These are phyloP conservation scores for Remorina albescens DNA, from an alignment of 2,797 vertebrate species.

Conservation along the genomic window DNA sequence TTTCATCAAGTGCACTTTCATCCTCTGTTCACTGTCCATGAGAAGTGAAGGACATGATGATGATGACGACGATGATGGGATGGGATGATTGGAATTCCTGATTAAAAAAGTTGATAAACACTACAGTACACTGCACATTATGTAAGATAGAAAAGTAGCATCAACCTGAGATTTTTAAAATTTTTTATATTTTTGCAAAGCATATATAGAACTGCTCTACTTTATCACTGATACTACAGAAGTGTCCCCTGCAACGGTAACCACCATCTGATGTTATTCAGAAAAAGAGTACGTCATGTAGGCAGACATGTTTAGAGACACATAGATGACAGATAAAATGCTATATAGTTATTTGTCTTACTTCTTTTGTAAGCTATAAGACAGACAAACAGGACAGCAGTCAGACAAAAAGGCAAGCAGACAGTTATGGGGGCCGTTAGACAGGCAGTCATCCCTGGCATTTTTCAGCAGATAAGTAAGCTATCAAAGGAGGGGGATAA, in stretches of 20 bases:
- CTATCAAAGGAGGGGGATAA: constrained; percentile 96
- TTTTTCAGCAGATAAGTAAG: constrained; percentile 96
- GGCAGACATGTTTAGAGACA: constrained; percentile 39
- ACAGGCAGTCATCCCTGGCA: constrained; percentile 89
- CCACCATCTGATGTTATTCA: constrained; percentile 7
- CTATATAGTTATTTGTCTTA: constrained; percentile 48
- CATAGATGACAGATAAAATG: constrained; percentile 42
- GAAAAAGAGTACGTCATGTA: constrained; percentile 23
- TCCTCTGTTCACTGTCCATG: constrained; percentile 13
- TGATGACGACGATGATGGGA: constrained; percentile 24
- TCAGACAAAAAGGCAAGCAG: constrained; percentile 55
- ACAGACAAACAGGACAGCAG: constrained; percentile 33
- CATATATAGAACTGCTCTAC: constrained; percentile 4
- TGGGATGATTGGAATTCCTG: constrained; percentile 16
- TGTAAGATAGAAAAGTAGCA: too few relatives aligned
- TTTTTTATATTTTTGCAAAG: too few relatives aligned
- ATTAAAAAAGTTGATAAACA: constrained; percentile 5
- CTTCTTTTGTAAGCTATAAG: constrained; percentile 45
- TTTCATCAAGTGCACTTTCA: constrained; percentile 54
- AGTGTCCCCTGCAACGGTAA: constrained; percentile 8
- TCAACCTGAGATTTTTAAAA: too few relatives aligned
- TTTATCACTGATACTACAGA: constrained; percentile 14
- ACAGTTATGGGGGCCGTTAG: constrained; percentile 75
- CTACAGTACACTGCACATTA: too few relatives aligned
- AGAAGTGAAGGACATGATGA: constrained; percentile 37